Conservation (phyloP, 2,888 invertebrate species). For the Heliconius ethilla region DNA sequence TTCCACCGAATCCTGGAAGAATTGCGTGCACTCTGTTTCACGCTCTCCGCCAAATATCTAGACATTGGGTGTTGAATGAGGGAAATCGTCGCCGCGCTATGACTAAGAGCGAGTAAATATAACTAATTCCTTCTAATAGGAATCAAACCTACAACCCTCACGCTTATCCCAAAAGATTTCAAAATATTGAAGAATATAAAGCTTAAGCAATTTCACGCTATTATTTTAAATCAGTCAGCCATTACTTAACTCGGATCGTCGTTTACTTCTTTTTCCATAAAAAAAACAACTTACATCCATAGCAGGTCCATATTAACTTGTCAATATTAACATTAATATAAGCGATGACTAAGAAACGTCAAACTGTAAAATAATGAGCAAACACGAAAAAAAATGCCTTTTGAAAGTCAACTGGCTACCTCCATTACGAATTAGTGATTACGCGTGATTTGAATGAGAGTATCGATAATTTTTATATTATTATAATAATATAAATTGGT, state of each 20-base stretch:
- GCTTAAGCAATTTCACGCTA: not conserved
- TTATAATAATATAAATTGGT: too few species aligned
- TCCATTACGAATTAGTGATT: slow-evolving; percentile 53
- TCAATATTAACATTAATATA: slow-evolving; percentile 26
- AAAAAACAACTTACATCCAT: not conserved
- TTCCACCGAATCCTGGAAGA: too few species aligned
- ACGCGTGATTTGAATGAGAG: slow-evolving; percentile 21
- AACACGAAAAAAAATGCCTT: slow-evolving; percentile 32
- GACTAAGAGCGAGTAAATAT: too few species aligned
- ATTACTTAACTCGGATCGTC: not conserved
- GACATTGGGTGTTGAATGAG: not conserved
- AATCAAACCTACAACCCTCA: too few species aligned
- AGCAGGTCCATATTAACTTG: slow-evolving; percentile 12
- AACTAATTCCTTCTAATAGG: too few species aligned
- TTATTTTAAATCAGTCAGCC: not conserved
- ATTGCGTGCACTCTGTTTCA: too few species aligned
- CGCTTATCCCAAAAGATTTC: too few species aligned
- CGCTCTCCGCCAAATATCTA: not conserved
- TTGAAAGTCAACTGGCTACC: slow-evolving; percentile 29
- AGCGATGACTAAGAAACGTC: slow-evolving; percentile 19
- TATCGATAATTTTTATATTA: slow-evolving; percentile 46
- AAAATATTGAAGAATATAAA: not conserved
- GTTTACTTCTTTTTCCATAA: not conserved
- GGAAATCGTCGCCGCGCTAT: not conserved
- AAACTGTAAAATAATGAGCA: slow-evolving; percentile 27